phyloP scores from a whole-genome alignment of 2,797 vertebrate species.

The Scolopax bukidnonensis region DNA sequence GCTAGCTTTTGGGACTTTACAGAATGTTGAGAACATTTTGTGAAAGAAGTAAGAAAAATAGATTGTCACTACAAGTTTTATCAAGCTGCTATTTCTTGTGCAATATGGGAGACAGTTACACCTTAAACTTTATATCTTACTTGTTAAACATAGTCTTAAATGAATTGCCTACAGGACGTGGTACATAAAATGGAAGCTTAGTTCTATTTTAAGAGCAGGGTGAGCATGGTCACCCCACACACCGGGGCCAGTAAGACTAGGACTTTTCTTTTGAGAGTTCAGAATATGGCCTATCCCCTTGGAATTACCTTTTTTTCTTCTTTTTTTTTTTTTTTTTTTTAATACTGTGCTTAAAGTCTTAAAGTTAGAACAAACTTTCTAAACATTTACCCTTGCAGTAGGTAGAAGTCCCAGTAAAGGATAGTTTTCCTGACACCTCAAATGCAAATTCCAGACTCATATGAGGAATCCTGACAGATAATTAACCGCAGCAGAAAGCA shows the following conservation, averaged over 20 bases:
- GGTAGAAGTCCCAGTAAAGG: background rate
- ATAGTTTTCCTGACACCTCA: background rate
- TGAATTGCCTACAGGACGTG: background rate
- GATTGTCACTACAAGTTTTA: background rate
- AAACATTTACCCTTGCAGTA: background rate
- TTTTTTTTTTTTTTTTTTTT: background rate
- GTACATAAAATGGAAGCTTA: background rate
- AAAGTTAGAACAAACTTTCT: background rate
- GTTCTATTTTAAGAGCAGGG: background rate
- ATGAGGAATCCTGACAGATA: accelerated
- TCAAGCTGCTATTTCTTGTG: background rate
- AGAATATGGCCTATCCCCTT: background rate
- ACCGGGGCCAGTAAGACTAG: background rate
- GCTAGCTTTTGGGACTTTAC: background rate
- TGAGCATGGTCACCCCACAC: background rate
- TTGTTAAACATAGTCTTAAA: background rate
- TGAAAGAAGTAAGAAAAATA: background rate
- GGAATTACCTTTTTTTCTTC: background rate
- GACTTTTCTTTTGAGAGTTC: background rate
- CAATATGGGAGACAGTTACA: background rate
- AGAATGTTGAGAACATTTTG: background rate
- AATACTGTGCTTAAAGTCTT: background rate
- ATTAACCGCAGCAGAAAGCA: background rate
- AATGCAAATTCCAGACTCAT: background rate
- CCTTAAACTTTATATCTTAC: background rate